Percentiles rank a stretch among this genome's conserved stretches.
These are phyloP conservation scores for Drosophila mayri DNA, from an alignment of 1,140 invertebrate species.

Conservation along the genomic window DNA sequence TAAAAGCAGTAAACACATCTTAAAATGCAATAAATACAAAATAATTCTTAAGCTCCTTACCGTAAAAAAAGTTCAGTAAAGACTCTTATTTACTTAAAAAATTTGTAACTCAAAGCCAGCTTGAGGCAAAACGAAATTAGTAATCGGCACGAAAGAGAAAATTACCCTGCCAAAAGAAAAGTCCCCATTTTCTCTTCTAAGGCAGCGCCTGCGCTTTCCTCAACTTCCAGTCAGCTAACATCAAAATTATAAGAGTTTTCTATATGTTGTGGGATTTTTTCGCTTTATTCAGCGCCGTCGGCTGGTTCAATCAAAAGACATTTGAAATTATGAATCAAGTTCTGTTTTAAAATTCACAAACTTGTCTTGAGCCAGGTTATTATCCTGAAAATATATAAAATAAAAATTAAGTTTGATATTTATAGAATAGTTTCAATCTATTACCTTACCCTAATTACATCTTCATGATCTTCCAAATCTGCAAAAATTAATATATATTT, in stretches of 20 bases:
- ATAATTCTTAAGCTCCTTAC: slow-evolving; percentile 10
- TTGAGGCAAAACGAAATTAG: slow-evolving; percentile 13
- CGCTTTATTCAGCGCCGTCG: slow-evolving; percentile 70
- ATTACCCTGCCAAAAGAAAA: slow-evolving; percentile 16
- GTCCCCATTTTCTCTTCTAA: slow-evolving; percentile 24
- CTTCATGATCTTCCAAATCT: slow-evolving; percentile 50
- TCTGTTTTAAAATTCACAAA: not conserved
- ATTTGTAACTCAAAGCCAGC: slow-evolving; percentile 20
- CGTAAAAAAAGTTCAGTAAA: slow-evolving; percentile 14
- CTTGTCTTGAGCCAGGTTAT: not conserved
- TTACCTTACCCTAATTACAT: slow-evolving; percentile 16
- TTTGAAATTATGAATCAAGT: slow-evolving; percentile 12
- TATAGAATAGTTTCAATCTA: not conserved
- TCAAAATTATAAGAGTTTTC: slow-evolving; percentile 64
- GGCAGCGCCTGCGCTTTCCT: slow-evolving; percentile 38
- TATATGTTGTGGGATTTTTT: slow-evolving; percentile 35
- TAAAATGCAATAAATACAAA: not conserved
- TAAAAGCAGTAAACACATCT: not conserved
- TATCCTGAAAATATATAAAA: not conserved
- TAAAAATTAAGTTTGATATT: accelerated
- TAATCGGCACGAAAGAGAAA: slow-evolving; percentile 42
- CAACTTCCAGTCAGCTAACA: slow-evolving; percentile 43
- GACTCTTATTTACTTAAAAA: slow-evolving; percentile 27
- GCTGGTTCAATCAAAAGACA: slow-evolving; percentile 32
- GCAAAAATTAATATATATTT: not conserved